These are phyloP conservation scores for Sandelia bainsii DNA, from an alignment of 2,797 vertebrate species.

Conservation along the genomic window DNA sequence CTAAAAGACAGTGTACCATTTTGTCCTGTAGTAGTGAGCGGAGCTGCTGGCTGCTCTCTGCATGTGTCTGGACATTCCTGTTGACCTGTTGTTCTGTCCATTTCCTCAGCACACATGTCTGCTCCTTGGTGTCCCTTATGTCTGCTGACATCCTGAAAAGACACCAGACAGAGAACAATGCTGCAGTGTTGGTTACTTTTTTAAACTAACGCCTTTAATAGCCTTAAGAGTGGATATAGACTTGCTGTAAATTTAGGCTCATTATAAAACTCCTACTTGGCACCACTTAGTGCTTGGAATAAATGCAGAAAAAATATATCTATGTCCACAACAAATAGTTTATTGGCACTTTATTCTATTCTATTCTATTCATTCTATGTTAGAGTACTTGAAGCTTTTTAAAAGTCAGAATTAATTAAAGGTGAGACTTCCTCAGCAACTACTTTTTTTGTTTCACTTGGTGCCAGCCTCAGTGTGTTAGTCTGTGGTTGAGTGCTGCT, in stretches of 20 bases:
- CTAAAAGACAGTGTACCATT: constrained; percentile 70
- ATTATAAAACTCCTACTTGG: neutral
- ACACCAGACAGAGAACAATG: neutral
- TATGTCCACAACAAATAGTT: constrained; percentile 2
- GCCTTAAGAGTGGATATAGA: neutral
- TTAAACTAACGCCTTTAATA: neutral
- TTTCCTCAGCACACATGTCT: constrained; percentile 75
- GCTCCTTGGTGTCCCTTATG: constrained; percentile 77
- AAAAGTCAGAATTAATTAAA: no score
- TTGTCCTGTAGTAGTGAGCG: constrained; percentile 73
- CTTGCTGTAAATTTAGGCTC: neutral
- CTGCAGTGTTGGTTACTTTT: neutral
- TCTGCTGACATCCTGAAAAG: constrained; percentile 77
- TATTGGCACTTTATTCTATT: neutral
- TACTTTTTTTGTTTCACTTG: no score
- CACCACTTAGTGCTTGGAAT: constrained; percentile 1
- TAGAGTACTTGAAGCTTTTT: neutral
- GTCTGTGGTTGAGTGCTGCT: constrained; percentile 6
- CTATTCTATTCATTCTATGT: neutral
- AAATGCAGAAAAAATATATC: neutral
- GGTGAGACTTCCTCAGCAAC: no score
- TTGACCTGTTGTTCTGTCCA: constrained; percentile 80
- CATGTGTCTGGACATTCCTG: constrained; percentile 68
- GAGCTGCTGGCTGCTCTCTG: constrained; percentile 64
- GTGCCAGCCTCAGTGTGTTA: neutral